Evolutionary conservation across 2,888 invertebrate genomes (phyloP).

Genomic region (Alsophila aescularia): DNA sequence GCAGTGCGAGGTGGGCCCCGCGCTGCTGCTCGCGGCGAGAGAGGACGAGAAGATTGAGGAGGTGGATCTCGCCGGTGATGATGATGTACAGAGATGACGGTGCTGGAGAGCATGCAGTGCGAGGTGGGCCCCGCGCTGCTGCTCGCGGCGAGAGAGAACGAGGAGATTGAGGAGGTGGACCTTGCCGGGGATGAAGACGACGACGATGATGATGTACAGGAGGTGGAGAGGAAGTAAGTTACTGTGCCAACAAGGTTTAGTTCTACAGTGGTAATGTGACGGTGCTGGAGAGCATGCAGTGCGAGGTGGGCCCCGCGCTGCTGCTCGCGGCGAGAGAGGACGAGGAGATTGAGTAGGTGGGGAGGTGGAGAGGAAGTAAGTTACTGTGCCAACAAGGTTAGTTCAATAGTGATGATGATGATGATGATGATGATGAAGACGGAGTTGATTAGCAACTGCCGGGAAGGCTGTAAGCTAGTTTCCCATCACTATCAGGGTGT

Average conservation of each 20-base stretch:
- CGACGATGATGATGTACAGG: neutral
- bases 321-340: slow-evolving; percentile 52
- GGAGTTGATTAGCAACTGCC: no score
- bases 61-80: no score
- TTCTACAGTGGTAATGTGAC: neutral
- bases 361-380: neutral
- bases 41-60: no score
- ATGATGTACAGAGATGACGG: neutral
- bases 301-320: slow-evolving; percentile 64
- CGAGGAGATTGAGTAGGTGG: slow-evolving; percentile 2
- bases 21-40: no score
- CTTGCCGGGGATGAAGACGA: slow-evolving; percentile 14
- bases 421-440: no score
- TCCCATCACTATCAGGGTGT: no score
- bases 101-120: slow-evolving; percentile 50
- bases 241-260: neutral
- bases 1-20: no score
- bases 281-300: slow-evolving; percentile 45
- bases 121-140: slow-evolving; percentile 64
- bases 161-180: slow-evolving; percentile 24
- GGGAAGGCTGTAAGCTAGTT: no score
- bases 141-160: slow-evolving; percentile 49
- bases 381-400: neutral
- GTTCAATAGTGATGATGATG: no score
- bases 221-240: neutral